phyloP scores from a whole-genome alignment of 2,888 invertebrate genomes.

The Leucozona laternaria region DNA sequence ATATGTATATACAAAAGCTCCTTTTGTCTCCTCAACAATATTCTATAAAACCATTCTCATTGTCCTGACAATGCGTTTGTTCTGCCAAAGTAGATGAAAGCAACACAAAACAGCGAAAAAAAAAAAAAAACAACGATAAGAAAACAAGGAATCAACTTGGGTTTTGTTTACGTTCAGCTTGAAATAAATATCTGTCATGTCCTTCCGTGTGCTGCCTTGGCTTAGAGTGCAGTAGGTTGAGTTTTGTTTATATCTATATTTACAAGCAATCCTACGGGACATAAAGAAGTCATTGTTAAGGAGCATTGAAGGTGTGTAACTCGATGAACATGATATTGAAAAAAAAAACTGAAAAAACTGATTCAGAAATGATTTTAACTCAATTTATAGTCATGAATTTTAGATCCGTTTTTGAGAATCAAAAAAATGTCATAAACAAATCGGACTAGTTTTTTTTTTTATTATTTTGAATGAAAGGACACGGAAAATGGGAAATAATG shows the following conservation, averaged over 20 bases:
- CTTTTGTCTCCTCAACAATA: constrained; percentile 72
- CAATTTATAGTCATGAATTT: constrained; percentile 67
- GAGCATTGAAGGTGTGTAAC: constrained; percentile 16
- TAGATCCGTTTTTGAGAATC: constrained; percentile 44
- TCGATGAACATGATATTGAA: constrained; percentile 15
- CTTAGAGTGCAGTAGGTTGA: constrained; percentile 54
- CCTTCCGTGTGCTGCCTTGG: constrained; percentile 65
- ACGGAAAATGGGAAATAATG: not conserved
- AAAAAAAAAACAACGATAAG: constrained; percentile 2
- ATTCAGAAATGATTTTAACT: constrained; percentile 62
- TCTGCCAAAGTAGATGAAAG: constrained; percentile 46
- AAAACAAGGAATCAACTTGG: constrained; percentile 53
- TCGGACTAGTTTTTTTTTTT: not conserved
- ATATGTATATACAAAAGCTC: constrained; percentile 47
- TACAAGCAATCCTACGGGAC: constrained; percentile 29
- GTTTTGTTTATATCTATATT: constrained; percentile 14
- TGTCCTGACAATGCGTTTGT: constrained; percentile 69
- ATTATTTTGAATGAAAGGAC: not conserved
- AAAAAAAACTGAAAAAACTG: not conserved
- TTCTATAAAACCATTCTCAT: constrained; percentile 70
- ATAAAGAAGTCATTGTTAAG: constrained; percentile 61
- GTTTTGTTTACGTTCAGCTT: constrained; percentile 69
- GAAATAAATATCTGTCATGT: constrained; percentile 73
- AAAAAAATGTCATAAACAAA: not conserved
- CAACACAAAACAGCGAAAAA: constrained; percentile 30